These are phyloP conservation scores for Drosophila koepferae DNA, from an alignment of 2,888 invertebrate species.

Conservation along the genomic window DNA sequence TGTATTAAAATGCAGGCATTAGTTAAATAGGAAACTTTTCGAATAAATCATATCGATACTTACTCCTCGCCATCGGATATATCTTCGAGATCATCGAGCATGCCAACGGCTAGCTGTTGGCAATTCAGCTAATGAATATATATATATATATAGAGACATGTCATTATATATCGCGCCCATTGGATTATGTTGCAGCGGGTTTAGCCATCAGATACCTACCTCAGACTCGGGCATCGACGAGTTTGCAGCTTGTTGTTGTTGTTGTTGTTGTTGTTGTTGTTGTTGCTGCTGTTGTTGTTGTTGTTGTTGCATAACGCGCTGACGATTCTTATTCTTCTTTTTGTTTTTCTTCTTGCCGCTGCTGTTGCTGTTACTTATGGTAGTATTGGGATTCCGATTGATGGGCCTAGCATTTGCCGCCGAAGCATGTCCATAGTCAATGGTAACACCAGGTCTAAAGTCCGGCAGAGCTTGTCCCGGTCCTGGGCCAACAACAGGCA, in stretches of 20 bases:
- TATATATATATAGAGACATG: slow-evolving; percentile 9
- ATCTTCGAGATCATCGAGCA: slow-evolving; percentile 77
- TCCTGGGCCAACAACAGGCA: slow-evolving; percentile 11
- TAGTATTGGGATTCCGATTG: slow-evolving; percentile 12
- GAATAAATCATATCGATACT: slow-evolving; percentile 45
- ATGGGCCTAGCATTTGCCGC: not conserved
- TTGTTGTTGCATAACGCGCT: slow-evolving; percentile 19
- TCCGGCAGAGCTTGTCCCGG: slow-evolving; percentile 76
- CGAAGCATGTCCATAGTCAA: slow-evolving; percentile 89
- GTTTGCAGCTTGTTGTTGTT: not conserved
- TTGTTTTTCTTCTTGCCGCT: slow-evolving; percentile 29
- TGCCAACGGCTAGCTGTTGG: slow-evolving; percentile 14
- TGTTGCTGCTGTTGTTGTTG: slow-evolving; percentile 10
- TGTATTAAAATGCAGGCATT: not conserved
- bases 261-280: slow-evolving; percentile 5
- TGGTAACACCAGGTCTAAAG: slow-evolving; percentile 88
- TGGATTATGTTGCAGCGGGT: not conserved
- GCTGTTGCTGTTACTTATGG: slow-evolving; percentile 3
- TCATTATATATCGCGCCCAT: slow-evolving; percentile 4
- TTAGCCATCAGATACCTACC: slow-evolving; percentile 26
- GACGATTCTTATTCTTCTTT: slow-evolving; percentile 40
- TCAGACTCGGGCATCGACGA: not conserved
- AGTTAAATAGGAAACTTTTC: not conserved
- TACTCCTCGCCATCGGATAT: slow-evolving; percentile 84
- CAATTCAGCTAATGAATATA: slow-evolving; percentile 14